These are phyloP conservation scores for Bombus superbus DNA, from an alignment of 1,140 invertebrate species.

Conservation along the genomic window DNA sequence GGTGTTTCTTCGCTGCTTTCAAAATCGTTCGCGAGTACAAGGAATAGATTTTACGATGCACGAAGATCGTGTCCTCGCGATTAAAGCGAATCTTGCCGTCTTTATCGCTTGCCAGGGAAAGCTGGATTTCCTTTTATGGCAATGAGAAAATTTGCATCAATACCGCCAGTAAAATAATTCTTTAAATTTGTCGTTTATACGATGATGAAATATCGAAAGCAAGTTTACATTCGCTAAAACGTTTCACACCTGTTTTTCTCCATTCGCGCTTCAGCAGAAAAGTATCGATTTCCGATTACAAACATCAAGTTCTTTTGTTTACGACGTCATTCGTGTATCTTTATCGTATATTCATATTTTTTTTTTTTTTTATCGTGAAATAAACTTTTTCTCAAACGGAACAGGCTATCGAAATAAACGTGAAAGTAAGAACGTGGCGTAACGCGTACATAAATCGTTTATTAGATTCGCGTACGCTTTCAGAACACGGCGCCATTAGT, in stretches of 20 bases:
- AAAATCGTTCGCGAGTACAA: background rate
- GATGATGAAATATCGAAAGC: background rate
- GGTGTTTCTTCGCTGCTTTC: background rate
- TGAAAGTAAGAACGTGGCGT: background rate
- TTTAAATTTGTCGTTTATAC: background rate
- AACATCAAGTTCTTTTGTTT: background rate
- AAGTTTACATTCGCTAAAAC: background rate
- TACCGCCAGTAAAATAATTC: background rate
- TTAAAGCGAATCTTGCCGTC: background rate
- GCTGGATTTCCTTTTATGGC: constrained; percentile 1
- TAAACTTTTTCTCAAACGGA: background rate
- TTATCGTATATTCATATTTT: background rate
- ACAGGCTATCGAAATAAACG: background rate
- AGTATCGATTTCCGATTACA: background rate
- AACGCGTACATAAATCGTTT: background rate
- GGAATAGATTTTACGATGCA: constrained; percentile 7
- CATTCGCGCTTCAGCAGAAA: background rate
- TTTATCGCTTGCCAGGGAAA: constrained; percentile 24
- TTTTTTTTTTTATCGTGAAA: background rate
- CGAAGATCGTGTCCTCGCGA: constrained; percentile 20
- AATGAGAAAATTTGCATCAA: background rate
- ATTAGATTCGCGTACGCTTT: background rate
- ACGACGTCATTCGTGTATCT: background rate
- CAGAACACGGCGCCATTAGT: background rate
- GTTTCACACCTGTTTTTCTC: background rate